Percentiles rank a stretch among this genome's conserved stretches.
phyloP scores from a whole-genome alignment of 2,888 invertebrate genomes.

The Cacoxenus indagator region DNA sequence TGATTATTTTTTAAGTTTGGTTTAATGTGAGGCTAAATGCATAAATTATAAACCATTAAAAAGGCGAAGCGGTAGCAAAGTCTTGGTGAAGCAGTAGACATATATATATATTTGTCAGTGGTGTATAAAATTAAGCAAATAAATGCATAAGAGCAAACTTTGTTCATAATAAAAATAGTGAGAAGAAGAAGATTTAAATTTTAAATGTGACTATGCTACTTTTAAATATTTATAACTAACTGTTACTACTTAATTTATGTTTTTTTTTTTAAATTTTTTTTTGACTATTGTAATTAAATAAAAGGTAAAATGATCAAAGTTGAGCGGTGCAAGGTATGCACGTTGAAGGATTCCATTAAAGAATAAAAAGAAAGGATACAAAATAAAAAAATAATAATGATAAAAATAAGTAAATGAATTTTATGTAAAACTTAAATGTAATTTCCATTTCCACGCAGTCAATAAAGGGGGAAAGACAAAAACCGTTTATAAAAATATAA shows the following conservation, averaged over 20 bases:
- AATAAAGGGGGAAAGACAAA: not conserved
- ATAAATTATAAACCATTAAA: conserved; percentile 19
- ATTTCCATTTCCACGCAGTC: conserved; percentile 2
- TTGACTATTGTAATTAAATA: conserved; percentile 8
- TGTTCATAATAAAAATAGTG: not conserved
- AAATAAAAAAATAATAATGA: conserved; percentile 2
- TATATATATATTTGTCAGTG: conserved; percentile 15
- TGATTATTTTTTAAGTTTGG: conserved; percentile 71
- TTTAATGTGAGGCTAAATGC: conserved; percentile 69
- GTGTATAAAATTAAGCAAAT: conserved; percentile 8
- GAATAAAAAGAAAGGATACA: not conserved
- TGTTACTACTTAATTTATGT: conserved; percentile 5
- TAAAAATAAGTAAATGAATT: conserved; percentile 17
- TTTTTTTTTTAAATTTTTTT: conserved; percentile 12
- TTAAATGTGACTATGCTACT: not conserved
- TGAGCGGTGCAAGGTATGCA: not conserved
- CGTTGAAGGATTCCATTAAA: conserved; percentile 12
- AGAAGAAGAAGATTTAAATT: not conserved
- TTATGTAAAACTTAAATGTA: conserved; percentile 4
- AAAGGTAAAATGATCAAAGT: conserved; percentile 5
- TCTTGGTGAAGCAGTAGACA: not conserved
- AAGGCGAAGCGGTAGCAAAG: not conserved
- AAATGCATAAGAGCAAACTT: not conserved
- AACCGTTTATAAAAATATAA: not conserved
- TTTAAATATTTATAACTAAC: not conserved